Base-by-base conservation (phyloP, 2,113 vertebrate genomes). In the Colaptes auratus region DNA sequence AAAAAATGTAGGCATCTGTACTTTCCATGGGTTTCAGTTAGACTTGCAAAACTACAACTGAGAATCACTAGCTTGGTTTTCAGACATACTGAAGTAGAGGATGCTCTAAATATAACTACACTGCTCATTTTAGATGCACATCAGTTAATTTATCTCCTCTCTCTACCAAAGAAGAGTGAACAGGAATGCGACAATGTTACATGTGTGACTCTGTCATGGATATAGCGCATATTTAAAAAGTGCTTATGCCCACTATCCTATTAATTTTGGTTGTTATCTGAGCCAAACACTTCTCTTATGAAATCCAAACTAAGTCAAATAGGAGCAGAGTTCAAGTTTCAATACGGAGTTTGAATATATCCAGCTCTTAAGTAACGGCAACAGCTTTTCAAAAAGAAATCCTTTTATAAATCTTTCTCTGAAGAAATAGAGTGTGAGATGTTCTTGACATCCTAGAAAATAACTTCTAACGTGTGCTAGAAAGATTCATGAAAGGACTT, bases 271-370 rank as follows among this genome's bases (percentile, higher is more conserved):
- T 69, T 78, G n/a, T 61, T 89, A 92, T 76, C 69, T 77, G 42
- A 88, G 50, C 33, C 63, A 53, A 73, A 74, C 31, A 63, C 9
- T 77, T 75, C 70, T 86, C 70, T 88, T 89, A 75, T 0, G n/a
- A 89, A 90, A 92, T 55, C 39, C 87, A 66, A 84, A 90, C 36
- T 19, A 74, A 89, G 53, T 39, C 50, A 94, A 87, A 88, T 56
- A 96, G n/a, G 52, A 97, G 75, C 53, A 95, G 72, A 96, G 53
- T 58, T 90, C 52, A 86, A 84, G 85, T 95, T 89, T 97, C 97
- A 77, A 72, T 85, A 86, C 3, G 44, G 53, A 89, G 53, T 93
- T 96, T 71, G 66, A 75, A 90, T 96, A 94, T 74, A 93, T 76
- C 18, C 28, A 96, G 80, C 80, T 86, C 88, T 80, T 60, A 89